Evolutionary conservation across 2,113 vertebrate genomes (phyloP), one percentile per base, ranked within the genome.

Genomic region (Phodopus roborovskii): DNA sequence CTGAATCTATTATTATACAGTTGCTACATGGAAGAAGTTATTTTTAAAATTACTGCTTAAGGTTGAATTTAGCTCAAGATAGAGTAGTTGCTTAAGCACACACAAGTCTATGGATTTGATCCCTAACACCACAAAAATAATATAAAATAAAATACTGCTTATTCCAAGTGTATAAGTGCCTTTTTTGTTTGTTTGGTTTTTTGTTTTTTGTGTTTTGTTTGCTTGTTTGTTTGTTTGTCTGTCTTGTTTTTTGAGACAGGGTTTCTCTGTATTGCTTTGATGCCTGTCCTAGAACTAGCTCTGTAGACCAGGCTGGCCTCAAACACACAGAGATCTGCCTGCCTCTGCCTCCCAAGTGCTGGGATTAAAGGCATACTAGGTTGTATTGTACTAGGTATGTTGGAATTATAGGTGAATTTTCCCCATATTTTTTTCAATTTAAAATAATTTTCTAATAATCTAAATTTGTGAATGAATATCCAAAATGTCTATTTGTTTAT

Each of bases 11-110:
- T 91, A 81, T 79, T 70, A 39, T 82, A 50, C 75, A 75, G n/a
- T 70, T 96, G 33, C 9, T 70, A 82, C 83, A 39, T 77, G 22
- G n/a, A 87, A 92, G n/a, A 90, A 90, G 42, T 87, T 90, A 79
- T 91, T 96, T 94, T 91, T 36, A 81, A 79, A 87, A 48, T 91
- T 30, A 58, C 48, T 56, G 3, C 20, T n/a, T 89, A 16, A 22
- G 33, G 68, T 42, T 53, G 7, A 24, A 36, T 74, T 28, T 92
- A 74, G 68, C 42, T 84, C 33, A 84, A 5, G n/a, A 19, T 60
- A 83, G 28, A 83, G 53, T 30, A 68, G 66, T 92, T 85, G 9
- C 79, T 28, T 83, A n/a, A n/a, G n/a, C 33, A 64, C 7, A 36
- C 58, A 62, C 56, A 85, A 92, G 39, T 33, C 53, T 73, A 36